Evolutionary conservation across 2,888 invertebrate genomes (phyloP).

Genomic region (Philereme vetulata): DNA sequence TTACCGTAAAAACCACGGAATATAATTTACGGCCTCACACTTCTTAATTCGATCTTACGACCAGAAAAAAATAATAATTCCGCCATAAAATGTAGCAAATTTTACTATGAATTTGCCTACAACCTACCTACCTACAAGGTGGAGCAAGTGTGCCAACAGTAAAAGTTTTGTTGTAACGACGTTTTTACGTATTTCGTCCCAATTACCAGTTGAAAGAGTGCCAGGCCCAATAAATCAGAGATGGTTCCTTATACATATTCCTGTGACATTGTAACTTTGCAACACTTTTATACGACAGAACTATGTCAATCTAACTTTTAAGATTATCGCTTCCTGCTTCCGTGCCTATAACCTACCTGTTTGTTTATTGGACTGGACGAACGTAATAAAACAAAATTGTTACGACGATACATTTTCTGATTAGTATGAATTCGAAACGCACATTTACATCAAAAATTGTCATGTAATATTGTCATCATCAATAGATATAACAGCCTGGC

Average conservation of each 20-base stretch:
- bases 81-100: constrained; percentile 29
- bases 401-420: constrained; percentile 27
- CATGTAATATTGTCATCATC: no score
- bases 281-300: constrained; percentile 73
- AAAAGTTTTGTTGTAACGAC: constrained; percentile 56
- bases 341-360: constrained; percentile 66
- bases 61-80: constrained; percentile 34
- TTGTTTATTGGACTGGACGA: constrained; percentile 57
- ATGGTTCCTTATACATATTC: constrained; percentile 52
- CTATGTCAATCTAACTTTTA: constrained; percentile 82
- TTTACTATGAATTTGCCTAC: constrained; percentile 28
- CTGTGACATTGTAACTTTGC: constrained; percentile 71
- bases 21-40: constrained; percentile 37
- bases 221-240: constrained; percentile 71
- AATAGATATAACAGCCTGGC: no score
- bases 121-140: constrained; percentile 26
- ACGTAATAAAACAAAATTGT: constrained; percentile 34
- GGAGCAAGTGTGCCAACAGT: constrained; percentile 23
- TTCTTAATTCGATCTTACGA: constrained; percentile 39
- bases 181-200: constrained; percentile 66
- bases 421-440: not conserved
- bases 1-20: constrained; percentile 37
- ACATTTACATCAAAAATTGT: no score
- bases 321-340: constrained; percentile 80
- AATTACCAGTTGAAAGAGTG: constrained; percentile 74